phyloP scores from a whole-genome alignment of 2,888 invertebrate genomes.

The Pimpla rufipes region DNA sequence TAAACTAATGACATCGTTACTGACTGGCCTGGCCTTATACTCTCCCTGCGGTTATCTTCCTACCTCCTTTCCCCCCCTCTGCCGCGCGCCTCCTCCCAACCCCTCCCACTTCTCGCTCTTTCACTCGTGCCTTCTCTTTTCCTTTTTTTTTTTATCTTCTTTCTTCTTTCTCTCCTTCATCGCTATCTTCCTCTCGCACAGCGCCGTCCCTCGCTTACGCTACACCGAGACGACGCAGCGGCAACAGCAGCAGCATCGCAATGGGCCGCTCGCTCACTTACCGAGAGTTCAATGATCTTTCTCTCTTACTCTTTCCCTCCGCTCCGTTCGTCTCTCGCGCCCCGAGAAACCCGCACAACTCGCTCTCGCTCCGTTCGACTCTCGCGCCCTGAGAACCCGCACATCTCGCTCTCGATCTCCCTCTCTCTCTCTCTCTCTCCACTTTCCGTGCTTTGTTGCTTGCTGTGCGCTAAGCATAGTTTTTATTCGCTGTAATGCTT shows the following conservation, averaged over 20 bases:
- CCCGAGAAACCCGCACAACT: conserved; percentile 27
- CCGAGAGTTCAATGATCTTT: conserved; percentile 79
- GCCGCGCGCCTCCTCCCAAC: conserved; percentile 38
- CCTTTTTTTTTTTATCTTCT: conserved; percentile 41
- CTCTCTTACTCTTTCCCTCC: conserved; percentile 64
- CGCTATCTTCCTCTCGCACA: conserved; percentile 47
- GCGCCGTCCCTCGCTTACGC: conserved; percentile 46
- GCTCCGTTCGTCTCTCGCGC: conserved; percentile 71
- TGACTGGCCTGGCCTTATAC: conserved; percentile 82
- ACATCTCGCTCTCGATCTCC: conserved; percentile 14
- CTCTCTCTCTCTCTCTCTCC: conserved; percentile 10
- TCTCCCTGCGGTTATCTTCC: conserved; percentile 68
- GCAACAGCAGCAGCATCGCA: conserved; percentile 71
- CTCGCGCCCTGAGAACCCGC: conserved; percentile 55
- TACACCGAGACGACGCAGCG: conserved; percentile 60
- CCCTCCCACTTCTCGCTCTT: conserved; percentile 53
- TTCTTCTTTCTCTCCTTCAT: conserved; percentile 55
- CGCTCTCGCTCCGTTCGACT: conserved; percentile 72
- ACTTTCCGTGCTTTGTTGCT: no score
- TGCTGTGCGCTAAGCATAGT: no score
- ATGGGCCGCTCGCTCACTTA: conserved; percentile 72
- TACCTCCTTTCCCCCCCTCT: conserved; percentile 65
- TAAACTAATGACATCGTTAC: conserved; percentile 85
- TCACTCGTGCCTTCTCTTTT: conserved; percentile 41
- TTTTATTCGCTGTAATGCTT: no score